Conservation (phyloP, 2,113 vertebrate genomes). For the Hippocampus guttulatus region DNA sequence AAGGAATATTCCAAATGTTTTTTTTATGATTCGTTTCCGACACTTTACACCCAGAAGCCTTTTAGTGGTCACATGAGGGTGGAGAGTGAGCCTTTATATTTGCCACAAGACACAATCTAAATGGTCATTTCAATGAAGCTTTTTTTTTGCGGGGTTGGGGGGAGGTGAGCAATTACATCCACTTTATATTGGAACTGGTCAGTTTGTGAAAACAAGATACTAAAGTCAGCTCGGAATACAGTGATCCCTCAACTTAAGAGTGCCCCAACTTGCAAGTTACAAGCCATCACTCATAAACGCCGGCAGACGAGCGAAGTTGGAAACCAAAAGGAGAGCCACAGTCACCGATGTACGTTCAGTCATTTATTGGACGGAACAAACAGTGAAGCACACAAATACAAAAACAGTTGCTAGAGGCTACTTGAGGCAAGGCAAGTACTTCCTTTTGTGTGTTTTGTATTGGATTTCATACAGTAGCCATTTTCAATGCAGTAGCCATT, state of each 20-base stretch:
- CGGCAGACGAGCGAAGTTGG: too few species aligned
- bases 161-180: not conserved
- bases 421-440: too few species aligned
- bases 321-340: too few species aligned
- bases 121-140: not conserved
- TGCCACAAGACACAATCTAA: slow-evolving; percentile 3
- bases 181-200: not conserved
- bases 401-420: too few species aligned
- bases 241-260: too few species aligned
- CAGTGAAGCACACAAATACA: too few species aligned
- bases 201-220: not conserved
- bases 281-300: too few species aligned
- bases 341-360: too few species aligned
- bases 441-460: too few species aligned
- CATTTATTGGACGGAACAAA: too few species aligned
- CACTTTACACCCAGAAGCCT: not conserved
- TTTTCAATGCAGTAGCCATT: not conserved
- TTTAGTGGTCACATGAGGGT: slow-evolving; percentile 3
- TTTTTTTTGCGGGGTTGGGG: not conserved
- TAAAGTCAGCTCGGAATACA: not conserved
- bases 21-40: slow-evolving; percentile 10
- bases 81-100: slow-evolving; percentile 8
- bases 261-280: too few species aligned
- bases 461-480: not conserved
- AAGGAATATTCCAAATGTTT: not conserved